Base-by-base conservation (phyloP, 2,797 vertebrate species). In the Borostomias antarcticus region DNA sequence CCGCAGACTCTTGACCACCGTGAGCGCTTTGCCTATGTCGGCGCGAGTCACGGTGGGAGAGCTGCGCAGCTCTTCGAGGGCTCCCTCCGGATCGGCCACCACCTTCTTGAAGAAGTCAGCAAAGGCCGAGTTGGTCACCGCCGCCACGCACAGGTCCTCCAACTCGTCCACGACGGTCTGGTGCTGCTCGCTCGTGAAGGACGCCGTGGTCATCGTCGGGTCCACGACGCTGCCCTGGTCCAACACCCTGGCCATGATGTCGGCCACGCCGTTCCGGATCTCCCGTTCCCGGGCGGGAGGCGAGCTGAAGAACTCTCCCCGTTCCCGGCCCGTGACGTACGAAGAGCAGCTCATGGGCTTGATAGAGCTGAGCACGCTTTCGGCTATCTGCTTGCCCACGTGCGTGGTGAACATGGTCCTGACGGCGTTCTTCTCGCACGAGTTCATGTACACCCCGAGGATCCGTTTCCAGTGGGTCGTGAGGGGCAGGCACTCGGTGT, bases 341-440 rank as follows among this genome's bases (percentile, higher is more conserved):
- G 45, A 48, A 48, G 45, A 48, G 45, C 45, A 48, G 45, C 45
- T 48, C 45, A 48, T 48, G 45, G 45, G 45, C 45, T 52, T 52
- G 19, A 52, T 52, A 11, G 50, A 52, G 19, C 21, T 23, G 19
- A 52, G 21, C 21, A 52, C 21, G 50, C 50, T 52, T 25, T 52
- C 50, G 50, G 50, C 50, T 52, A 52, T 52, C 50, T 52, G 50
- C 13, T 52, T 52, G 21, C 21, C 21, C 4, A 25, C 21, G 19
- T 52, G 50, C 19, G 50, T 52, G 50, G 50, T 52, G 21, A 52
- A 52, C 19, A 52, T 25, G 19, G 21, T 52, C 50, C 50, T 52
- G 19, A 25, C 21, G 3, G 50, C 50, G 50, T 52, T 52, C 50
- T 52, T 52, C 19, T 23, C 50, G 21, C 50, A 52, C 19, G 19